phyloP scores from a whole-genome alignment of 2,113 vertebrate species.

The Odontesthes bonariensis region DNA sequence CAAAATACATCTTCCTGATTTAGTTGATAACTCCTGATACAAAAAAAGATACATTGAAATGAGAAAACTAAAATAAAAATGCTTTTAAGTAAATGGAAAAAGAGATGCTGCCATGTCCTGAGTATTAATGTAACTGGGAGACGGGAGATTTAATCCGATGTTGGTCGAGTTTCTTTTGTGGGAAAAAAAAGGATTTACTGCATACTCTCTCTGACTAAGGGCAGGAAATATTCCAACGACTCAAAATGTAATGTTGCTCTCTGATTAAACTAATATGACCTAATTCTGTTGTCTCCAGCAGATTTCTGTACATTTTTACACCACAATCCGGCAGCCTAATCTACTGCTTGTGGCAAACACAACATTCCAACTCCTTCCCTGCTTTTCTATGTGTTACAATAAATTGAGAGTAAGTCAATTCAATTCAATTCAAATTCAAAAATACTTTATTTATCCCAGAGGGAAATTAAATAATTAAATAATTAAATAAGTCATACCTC shows the following conservation, averaged over 20 bases:
- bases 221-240: background rate
- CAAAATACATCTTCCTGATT: background rate
- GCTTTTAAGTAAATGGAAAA: too few species aligned
- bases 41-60: too few species aligned
- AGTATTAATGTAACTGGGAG: background rate
- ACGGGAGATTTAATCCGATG: background rate
- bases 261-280: background rate
- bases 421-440: too few species aligned
- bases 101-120: too few species aligned
- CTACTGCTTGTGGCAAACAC: background rate
- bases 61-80: background rate
- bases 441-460: too few species aligned
- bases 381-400: background rate
- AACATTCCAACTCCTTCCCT: background rate
- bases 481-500: slow-evolving; percentile 89
- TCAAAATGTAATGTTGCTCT: background rate
- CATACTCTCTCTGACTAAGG: background rate
- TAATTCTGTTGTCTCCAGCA: background rate
- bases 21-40: too few species aligned
- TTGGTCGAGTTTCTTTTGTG: background rate
- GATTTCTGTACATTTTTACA: background rate
- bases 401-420: background rate
- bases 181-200: background rate
- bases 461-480: too few species aligned
- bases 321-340: too few species aligned